Percentiles rank a stretch among this genome's conserved stretches.
Conservation (phyloP, 2,797 vertebrate genomes). For the Danio choprae region DNA sequence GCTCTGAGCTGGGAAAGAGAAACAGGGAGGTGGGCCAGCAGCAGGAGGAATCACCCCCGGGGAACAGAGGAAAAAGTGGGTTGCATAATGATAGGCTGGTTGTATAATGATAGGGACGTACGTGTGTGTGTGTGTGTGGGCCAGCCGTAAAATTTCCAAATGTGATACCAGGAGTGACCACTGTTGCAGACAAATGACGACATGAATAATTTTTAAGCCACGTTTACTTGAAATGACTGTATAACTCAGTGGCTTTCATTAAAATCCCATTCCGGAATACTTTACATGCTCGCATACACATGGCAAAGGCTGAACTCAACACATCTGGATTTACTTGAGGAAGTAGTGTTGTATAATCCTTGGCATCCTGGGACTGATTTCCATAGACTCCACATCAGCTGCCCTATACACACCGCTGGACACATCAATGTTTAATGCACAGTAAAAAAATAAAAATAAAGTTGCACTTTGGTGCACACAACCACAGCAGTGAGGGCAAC, state of each 20-base stretch:
- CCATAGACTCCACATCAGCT: slow-evolving; percentile 72
- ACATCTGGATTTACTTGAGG: slow-evolving; percentile 49
- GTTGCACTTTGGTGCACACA: slow-evolving; percentile 1
- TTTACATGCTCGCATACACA: slow-evolving; percentile 23
- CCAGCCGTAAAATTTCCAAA: slow-evolving; percentile 35
- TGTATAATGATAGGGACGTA: slow-evolving; percentile 36
- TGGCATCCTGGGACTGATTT: slow-evolving; percentile 68
- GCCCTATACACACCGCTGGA: slow-evolving; percentile 76
- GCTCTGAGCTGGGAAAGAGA: slow-evolving; percentile 34
- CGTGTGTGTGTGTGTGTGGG: slow-evolving; percentile 1
- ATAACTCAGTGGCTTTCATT: slow-evolving; percentile 59
- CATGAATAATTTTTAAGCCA: slow-evolving; percentile 41
- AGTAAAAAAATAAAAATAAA: slow-evolving; percentile 75
- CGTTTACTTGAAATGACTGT: slow-evolving; percentile 54
- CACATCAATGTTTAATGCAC: slow-evolving; percentile 85
- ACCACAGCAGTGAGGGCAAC: slow-evolving; percentile 4
- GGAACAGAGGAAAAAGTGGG: slow-evolving; percentile 50
- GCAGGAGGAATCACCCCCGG: slow-evolving; percentile 30
- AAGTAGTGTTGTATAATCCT: slow-evolving; percentile 48
- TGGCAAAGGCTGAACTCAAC: slow-evolving; percentile 39
- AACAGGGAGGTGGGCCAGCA: slow-evolving; percentile 32
- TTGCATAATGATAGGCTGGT: slow-evolving; percentile 45
- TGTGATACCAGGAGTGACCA: slow-evolving; percentile 32
- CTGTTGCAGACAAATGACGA: slow-evolving; percentile 41
- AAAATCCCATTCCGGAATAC: slow-evolving; percentile 52